Percentiles rank a stretch among this genome's conserved stretches.
phyloP scores from a whole-genome alignment of 2,797 vertebrate genomes.

The Cossypha polioptera region DNA sequence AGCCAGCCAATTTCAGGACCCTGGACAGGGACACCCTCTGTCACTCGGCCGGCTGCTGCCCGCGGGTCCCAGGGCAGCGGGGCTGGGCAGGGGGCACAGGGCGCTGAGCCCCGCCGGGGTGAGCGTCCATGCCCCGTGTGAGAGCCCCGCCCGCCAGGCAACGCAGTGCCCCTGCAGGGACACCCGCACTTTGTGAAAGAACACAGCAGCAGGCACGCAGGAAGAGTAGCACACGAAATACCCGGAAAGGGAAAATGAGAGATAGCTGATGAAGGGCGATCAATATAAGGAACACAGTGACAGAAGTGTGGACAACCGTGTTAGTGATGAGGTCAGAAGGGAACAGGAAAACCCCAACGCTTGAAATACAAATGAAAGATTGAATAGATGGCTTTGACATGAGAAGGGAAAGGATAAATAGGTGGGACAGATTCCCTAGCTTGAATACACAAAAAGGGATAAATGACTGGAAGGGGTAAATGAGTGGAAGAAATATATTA shows the following conservation, averaged over 20 bases:
- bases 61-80: accelerated
- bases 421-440: not conserved
- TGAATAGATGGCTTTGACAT: not conserved
- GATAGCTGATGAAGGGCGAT: not conserved
- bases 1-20: conserved; percentile 55
- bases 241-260: not conserved
- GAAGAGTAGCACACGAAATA: not conserved
- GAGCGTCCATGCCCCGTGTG: not conserved
- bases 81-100: accelerated
- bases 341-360: not conserved
- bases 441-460: not conserved
- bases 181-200: not conserved
- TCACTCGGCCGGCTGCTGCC: accelerated
- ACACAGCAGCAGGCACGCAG: not conserved
- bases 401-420: not conserved
- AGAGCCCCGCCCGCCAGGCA: not conserved
- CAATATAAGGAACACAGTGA: not conserved
- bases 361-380: not conserved
- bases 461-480: not conserved
- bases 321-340: not conserved
- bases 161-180: not conserved
- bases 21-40: conserved; percentile 30
- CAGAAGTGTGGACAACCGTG: not conserved
- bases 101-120: accelerated
- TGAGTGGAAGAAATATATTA: not conserved